These are phyloP conservation scores for Macrophya alboannulata DNA, from an alignment of 2,888 invertebrate species.

Conservation along the genomic window DNA sequence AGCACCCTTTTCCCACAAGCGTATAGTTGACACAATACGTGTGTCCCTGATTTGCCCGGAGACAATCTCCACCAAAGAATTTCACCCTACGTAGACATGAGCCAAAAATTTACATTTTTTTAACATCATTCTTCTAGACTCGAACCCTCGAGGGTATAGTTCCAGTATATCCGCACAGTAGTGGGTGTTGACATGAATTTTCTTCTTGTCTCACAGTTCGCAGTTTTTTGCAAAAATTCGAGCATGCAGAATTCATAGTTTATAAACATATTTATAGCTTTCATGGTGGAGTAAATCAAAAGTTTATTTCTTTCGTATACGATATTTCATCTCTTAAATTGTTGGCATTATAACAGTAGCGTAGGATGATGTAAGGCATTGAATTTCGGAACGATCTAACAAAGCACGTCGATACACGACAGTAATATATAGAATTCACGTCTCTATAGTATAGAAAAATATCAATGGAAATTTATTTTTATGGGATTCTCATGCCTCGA, in stretches of 20 bases:
- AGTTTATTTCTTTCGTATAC: conserved; percentile 16
- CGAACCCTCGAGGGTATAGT: not conserved
- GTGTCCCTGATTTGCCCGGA: conserved; percentile 19
- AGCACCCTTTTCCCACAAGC: conserved; percentile 37
- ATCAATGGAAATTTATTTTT: not conserved
- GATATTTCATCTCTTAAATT: conserved; percentile 19
- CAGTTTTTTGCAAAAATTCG: not conserved
- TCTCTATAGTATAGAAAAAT: not conserved
- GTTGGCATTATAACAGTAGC: not conserved
- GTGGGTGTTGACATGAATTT: not conserved
- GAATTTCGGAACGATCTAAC: not conserved
- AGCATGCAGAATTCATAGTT: not conserved
- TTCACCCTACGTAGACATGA: conserved; percentile 3
- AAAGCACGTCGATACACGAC: not conserved
- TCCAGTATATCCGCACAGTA: not conserved
- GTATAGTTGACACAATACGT: conserved; percentile 39
- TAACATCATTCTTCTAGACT: conserved; percentile 4
- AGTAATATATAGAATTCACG: not conserved
- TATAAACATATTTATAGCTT: not conserved
- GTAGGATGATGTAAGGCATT: conserved; percentile 22
- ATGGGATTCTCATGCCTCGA: not conserved
- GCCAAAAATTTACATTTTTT: conserved; percentile 3
- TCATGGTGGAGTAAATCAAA: not conserved
- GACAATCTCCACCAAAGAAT: not conserved
- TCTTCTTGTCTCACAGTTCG: not conserved